Evolutionary conservation across 1,140 invertebrate species (phyloP).

Genomic region (Lepidurus packardi): DNA sequence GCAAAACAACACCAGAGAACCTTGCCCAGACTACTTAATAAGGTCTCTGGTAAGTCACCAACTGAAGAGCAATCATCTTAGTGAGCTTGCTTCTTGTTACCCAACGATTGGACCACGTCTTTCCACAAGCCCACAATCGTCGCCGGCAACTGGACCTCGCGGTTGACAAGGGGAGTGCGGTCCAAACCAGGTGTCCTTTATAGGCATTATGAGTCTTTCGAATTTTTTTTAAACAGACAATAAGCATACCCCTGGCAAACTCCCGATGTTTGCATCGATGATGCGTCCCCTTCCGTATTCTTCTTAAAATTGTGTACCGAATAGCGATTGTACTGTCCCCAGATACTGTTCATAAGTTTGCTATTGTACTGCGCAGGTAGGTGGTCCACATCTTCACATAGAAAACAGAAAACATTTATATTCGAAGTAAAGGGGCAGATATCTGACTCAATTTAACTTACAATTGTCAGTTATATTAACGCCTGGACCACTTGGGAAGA

Average conservation of each 20-base stretch:
- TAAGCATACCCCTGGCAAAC: conserved; percentile 20
- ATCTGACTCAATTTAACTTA: conserved; percentile 26
- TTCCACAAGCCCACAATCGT: conserved; percentile 2
- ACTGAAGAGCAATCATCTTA: not conserved
- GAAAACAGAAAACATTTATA: conserved; percentile 29
- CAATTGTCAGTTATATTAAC: not conserved
- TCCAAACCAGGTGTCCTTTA: conserved; percentile 19
- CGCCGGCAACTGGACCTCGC: conserved; percentile 13
- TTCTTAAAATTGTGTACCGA: conserved; percentile 79
- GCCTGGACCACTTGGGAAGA: not conserved
- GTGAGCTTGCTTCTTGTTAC: not conserved
- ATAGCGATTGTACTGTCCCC: conserved; percentile 79
- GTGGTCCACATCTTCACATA: conserved; percentile 46
- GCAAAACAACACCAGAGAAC: not conserved
- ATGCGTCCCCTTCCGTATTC: conserved; percentile 53
- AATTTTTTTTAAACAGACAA: conserved; percentile 20
- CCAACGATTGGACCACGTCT: conserved; percentile 5
- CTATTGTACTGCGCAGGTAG: conserved; percentile 70
- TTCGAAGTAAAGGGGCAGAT: not conserved
- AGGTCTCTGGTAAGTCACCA: not conserved
- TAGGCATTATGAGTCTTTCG: conserved; percentile 16
- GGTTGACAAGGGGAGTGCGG: conserved; percentile 12
- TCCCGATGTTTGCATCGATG: not conserved
- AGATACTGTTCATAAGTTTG: conserved; percentile 83
- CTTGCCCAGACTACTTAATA: not conserved